These are phyloP conservation scores for Rousettus madagascariensis DNA, from an alignment of 2,797 vertebrate genomes.

Conservation along the genomic window DNA sequence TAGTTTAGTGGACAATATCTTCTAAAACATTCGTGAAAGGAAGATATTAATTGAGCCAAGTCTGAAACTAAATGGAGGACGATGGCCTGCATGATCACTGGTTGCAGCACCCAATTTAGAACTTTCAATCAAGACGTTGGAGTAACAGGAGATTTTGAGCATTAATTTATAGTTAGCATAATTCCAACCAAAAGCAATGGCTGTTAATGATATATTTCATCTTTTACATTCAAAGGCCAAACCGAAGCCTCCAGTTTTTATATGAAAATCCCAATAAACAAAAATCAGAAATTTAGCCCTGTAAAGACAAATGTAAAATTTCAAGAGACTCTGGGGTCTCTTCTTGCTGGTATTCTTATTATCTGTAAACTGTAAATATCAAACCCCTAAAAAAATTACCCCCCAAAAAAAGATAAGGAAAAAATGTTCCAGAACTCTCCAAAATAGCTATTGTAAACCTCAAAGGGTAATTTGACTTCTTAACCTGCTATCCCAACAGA, in stretches of 20 bases:
- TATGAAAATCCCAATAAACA: slow-evolving; percentile 51
- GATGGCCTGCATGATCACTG: neutral
- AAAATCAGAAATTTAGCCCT: slow-evolving; percentile 57
- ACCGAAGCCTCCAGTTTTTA: slow-evolving; percentile 37
- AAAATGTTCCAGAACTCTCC: neutral
- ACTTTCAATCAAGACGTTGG: neutral
- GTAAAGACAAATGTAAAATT: slow-evolving; percentile 44
- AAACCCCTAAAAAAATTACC: neutral
- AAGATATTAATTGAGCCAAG: neutral
- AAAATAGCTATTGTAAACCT: slow-evolving; percentile 74
- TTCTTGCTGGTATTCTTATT: slow-evolving; percentile 22
- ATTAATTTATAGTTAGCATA: slow-evolving; percentile 19
- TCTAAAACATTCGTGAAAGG: neutral
- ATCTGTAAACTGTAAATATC: slow-evolving; percentile 67
- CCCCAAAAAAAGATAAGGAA: neutral
- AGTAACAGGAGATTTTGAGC: slow-evolving; percentile 10
- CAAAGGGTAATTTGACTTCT: slow-evolving; percentile 79
- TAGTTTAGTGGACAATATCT: neutral
- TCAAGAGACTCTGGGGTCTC: slow-evolving; percentile 10
- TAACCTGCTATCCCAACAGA: slow-evolving; percentile 78
- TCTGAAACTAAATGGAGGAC: neutral
- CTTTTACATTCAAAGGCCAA: slow-evolving; percentile 26
- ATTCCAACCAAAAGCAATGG: slow-evolving; percentile 48
- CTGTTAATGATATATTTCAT: slow-evolving; percentile 51
- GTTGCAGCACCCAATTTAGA: neutral